phyloP scores from a whole-genome alignment of 2,797 vertebrate species.

The Bufotes viridis region DNA sequence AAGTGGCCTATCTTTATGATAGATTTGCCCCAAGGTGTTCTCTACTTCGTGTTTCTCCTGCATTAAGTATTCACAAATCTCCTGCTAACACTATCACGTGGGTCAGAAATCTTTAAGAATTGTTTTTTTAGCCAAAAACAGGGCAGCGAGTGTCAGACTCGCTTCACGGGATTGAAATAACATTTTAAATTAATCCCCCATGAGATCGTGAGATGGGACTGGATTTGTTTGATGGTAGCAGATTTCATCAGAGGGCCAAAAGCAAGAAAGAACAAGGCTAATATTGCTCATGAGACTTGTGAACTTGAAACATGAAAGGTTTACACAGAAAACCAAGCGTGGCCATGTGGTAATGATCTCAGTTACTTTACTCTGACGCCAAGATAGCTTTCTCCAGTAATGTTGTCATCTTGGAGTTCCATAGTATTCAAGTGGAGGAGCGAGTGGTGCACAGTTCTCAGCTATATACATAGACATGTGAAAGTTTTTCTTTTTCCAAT shows the following conservation, averaged over 20 bases:
- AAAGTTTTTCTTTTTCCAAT: background rate
- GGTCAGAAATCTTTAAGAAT: slow-evolving; percentile 3
- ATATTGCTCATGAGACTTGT: slow-evolving; percentile 31
- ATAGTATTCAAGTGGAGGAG: background rate
- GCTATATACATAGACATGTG: background rate
- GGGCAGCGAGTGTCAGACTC: background rate
- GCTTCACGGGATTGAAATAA: background rate
- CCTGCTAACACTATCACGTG: background rate
- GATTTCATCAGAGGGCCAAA: slow-evolving; percentile 44
- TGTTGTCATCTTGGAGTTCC: background rate
- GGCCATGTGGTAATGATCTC: slow-evolving; percentile 56
- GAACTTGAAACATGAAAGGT: slow-evolving; percentile 47
- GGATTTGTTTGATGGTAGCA: slow-evolving; percentile 39
- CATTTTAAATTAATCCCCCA: background rate
- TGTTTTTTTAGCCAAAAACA: background rate
- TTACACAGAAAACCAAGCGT: slow-evolving; percentile 28
- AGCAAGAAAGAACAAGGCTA: slow-evolving; percentile 3
- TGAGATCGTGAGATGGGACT: background rate
- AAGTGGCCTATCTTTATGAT: too few relatives aligned
- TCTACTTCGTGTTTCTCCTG: background rate
- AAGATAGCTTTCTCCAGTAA: slow-evolving; percentile 9
- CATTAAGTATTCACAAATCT: background rate
- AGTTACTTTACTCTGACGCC: slow-evolving; percentile 42
- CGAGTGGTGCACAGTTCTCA: background rate
- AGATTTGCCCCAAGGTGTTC: too few relatives aligned